Evolutionary conservation across 2,113 vertebrate species (phyloP), one percentile per base, ranked within the genome.

Genomic region (Grantiella picta): DNA sequence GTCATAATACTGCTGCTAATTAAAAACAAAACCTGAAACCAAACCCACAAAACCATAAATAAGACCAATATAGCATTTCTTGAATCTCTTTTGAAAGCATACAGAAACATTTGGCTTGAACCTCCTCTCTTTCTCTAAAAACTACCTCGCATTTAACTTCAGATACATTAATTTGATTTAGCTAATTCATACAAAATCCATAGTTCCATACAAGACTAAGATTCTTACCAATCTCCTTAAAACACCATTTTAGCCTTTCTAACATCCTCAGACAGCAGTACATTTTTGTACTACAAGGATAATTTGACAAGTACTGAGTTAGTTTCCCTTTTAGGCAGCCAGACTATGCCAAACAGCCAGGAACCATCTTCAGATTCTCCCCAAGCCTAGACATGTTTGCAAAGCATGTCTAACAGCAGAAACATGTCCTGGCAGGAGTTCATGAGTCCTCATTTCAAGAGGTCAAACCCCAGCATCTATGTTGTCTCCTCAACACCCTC

Each of bases 391-490:
- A 95, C 86, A 84, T 16, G 6, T 93, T 88, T 81, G 82, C 90
- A 86, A 73, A 92, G 68, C 50, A 86, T 44, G 69, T 92, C 82
- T 90, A 92, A 88, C 68, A 86, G 90, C 14, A 84, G 79, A 59
- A 80, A 95, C 76, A 49, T 42, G 50, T 81, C 56, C 91, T 92
- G 66, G 69, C 92, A 91, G 52, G 59, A 95, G 78, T 49, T 92
- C 81, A 40, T 9, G 53, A 87, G 83, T 91, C 82, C n/a, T 80
- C n/a, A 73, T 76, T 68, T 90, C 64, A 77, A 69, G 64, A 89
- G 81, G 69, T 89, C 90, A 93, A 94, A 89, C 21, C 5, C 36
- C 86, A 83, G 50, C 49, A 80, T 2, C 8, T 15, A 45, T 16
- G 12, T 4, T 56, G 31, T 45, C 90, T 92, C n/a, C 78, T 50